Evolutionary conservation across 2,113 vertebrate genomes (phyloP).

Genomic region (Bombycilla garrulus): DNA sequence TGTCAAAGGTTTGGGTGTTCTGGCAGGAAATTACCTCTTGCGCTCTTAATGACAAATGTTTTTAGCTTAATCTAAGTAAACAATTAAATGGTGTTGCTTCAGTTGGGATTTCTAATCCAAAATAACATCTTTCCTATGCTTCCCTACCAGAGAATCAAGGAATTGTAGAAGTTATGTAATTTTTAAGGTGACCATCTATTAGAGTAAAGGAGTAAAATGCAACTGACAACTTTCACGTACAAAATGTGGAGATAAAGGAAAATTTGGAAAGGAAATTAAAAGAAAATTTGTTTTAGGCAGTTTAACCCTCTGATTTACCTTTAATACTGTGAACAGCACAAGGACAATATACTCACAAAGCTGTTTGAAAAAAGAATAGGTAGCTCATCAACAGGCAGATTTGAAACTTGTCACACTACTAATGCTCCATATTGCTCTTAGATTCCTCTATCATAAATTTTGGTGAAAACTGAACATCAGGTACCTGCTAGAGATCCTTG

Average conservation of each 20-base stretch:
- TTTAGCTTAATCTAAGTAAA: constrained; percentile 81
- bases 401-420: not conserved
- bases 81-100: constrained; percentile 80
- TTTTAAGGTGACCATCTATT: not conserved
- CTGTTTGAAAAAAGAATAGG: not conserved
- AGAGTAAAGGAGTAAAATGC: not conserved
- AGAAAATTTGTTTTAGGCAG: not conserved
- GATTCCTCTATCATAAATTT: not conserved
- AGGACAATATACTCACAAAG: not conserved
- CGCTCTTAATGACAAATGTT: constrained; percentile 69
- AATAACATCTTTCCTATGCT: constrained; percentile 61
- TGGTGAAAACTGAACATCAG: not conserved
- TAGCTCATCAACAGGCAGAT: not conserved
- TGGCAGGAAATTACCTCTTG: constrained; percentile 74
- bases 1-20: constrained; percentile 78
- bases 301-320: not conserved
- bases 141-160: not conserved
- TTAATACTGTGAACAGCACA: not conserved
- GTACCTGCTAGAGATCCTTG: not conserved
- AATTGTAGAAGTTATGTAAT: not conserved
- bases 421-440: not conserved
- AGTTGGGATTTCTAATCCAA: constrained; percentile 66
- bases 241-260: not conserved
- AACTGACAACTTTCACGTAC: not conserved
- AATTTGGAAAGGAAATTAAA: not conserved